Conservation (phyloP, 2,888 invertebrate genomes). For the Alentia gelatinosa region DNA sequence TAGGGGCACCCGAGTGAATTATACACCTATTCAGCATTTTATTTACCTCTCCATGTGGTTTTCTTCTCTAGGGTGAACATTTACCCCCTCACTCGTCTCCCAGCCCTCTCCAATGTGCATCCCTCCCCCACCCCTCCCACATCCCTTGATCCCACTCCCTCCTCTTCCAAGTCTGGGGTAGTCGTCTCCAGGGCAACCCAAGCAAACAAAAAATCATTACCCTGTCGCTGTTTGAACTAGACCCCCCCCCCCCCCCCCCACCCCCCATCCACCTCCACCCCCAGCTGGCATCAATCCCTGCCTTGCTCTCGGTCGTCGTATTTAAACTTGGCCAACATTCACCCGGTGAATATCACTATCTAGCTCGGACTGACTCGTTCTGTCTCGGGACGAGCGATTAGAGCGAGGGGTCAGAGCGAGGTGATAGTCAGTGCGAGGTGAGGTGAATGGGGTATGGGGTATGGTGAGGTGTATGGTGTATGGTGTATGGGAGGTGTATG, state of each 20-base stretch:
- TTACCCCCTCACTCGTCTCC: background rate
- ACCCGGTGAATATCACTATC: background rate
- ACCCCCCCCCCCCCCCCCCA: background rate
- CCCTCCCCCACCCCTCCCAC: background rate
- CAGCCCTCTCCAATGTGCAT: background rate
- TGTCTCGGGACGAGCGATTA: background rate
- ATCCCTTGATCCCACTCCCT: background rate
- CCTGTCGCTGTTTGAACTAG: background rate
- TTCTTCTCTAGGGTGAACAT: too few relatives aligned
- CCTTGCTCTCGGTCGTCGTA: background rate
- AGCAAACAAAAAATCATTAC: conserved; percentile 15
- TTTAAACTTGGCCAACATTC: background rate
- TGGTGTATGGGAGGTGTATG: too few relatives aligned
- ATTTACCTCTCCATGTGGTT: background rate
- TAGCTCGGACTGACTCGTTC: background rate
- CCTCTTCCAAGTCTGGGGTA: background rate
- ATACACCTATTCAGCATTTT: too few relatives aligned
- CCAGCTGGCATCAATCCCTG: background rate
- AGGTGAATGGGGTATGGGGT: too few relatives aligned
- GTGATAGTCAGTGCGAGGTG: too few relatives aligned
- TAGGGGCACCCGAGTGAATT: too few relatives aligned
- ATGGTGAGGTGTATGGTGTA: too few relatives aligned
- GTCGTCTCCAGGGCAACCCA: background rate
- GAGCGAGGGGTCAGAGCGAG: too few relatives aligned
- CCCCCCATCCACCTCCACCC: background rate